Conservation (phyloP, 2,888 invertebrate species). For the Nemurella pictetii region DNA sequence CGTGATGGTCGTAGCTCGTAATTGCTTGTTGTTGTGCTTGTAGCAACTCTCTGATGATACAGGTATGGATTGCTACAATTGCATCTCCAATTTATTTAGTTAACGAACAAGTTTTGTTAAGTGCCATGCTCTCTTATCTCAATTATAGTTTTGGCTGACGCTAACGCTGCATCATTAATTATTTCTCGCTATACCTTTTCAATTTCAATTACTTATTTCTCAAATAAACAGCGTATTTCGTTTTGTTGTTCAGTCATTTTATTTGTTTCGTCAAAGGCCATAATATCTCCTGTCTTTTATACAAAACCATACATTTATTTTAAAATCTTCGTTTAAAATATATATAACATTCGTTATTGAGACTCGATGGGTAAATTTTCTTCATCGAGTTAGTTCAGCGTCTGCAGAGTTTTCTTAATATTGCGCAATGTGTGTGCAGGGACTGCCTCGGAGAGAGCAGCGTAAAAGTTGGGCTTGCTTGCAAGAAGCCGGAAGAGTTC, state of each 20-base stretch:
- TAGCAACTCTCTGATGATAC: no score
- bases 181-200: no score
- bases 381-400: not conserved
- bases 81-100: no score
- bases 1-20: no score
- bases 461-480: slow-evolving; percentile 74
- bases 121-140: no score
- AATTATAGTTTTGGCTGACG: no score
- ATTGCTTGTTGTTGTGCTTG: no score
- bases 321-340: not conserved
- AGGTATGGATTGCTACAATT: no score
- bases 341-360: not conserved
- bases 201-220: no score
- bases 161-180: no score
- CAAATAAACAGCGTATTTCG: no score
- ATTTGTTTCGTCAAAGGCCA: not conserved
- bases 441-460: slow-evolving; percentile 76
- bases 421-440: slow-evolving; percentile 77
- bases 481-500: slow-evolving; percentile 73
- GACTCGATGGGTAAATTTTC: not conserved
- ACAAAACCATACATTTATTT: not conserved
- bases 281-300: not conserved
- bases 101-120: no score
- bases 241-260: not conserved
- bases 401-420: slow-evolving; percentile 76